Percentiles rank a stretch among this genome's conserved stretches.
Conservation (phyloP, 2,888 invertebrate genomes). For the Embidobia sp. region DNA sequence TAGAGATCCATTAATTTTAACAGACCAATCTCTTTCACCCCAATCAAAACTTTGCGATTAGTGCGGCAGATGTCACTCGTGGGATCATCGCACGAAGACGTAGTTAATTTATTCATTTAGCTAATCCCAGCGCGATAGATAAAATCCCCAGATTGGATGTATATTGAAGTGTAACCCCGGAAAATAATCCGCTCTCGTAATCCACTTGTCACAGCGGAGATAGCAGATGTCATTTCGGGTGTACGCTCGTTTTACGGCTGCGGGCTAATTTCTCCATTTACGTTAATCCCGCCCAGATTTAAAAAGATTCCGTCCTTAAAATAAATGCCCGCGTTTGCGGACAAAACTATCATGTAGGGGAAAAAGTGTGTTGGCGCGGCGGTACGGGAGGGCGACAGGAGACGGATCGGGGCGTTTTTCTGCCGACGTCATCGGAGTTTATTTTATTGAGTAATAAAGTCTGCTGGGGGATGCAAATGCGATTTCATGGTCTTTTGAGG, state of each 20-base stretch:
- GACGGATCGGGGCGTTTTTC: conserved; percentile 6
- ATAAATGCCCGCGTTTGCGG: conserved; percentile 10
- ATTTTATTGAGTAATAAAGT: conserved; percentile 29
- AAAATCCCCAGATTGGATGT: conserved; percentile 33
- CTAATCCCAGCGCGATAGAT: conserved; percentile 44
- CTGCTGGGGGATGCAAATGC: conserved; percentile 1
- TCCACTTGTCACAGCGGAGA: conserved; percentile 49
- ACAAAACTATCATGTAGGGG: too few species aligned
- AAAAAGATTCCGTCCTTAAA: conserved; percentile 17
- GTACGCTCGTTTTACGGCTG: conserved; percentile 41
- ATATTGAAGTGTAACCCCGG: conserved; percentile 53
- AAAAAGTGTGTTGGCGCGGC: too few species aligned
- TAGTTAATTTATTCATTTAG: conserved; percentile 43
- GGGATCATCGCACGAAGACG: conserved; percentile 26
- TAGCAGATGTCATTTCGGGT: conserved; percentile 50
- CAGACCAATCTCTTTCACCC: background rate
- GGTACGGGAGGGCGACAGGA: too few species aligned
- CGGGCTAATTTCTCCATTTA: conserved; percentile 50
- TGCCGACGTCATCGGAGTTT: conserved; percentile 10
- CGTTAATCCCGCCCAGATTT: conserved; percentile 43
- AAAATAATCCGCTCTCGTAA: conserved; percentile 53
- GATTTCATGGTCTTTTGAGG: conserved; percentile 18
- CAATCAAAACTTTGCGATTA: conserved; percentile 12
- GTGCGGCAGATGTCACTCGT: conserved; percentile 11
- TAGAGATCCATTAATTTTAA: conserved; percentile 9